phyloP scores from a whole-genome alignment of 2,113 vertebrate genomes.

The Paradisaea rubra region DNA sequence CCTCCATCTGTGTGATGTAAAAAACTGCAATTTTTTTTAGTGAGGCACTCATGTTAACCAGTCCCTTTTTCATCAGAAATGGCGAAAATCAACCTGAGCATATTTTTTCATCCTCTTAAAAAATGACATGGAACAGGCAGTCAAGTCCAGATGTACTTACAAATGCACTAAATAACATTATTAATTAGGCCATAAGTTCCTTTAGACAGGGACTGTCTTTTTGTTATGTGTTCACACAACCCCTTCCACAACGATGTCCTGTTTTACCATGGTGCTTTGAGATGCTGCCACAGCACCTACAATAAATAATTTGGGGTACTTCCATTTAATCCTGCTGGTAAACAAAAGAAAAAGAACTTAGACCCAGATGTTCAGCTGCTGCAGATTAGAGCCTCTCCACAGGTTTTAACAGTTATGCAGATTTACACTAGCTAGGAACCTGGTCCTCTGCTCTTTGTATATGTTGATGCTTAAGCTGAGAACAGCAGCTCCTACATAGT shows the following conservation, averaged over 20 bases:
- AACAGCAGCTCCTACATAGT: background rate
- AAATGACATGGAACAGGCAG: background rate
- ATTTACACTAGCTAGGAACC: background rate
- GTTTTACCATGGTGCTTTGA: background rate
- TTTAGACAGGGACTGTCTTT: background rate
- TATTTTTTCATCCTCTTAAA: background rate
- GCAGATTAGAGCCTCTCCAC: background rate
- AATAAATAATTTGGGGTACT: background rate
- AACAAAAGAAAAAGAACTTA: conserved; percentile 1
- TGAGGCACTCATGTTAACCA: background rate
- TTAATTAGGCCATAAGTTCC: background rate
- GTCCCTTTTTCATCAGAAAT: background rate
- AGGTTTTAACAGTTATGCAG: background rate
- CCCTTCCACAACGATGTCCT: background rate
- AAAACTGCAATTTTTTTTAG: background rate
- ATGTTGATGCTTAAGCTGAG: background rate
- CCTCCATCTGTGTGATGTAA: background rate
- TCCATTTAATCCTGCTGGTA: conserved; percentile 2
- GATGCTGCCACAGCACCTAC: background rate
- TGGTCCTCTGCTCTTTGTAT: background rate
- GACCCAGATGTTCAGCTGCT: background rate
- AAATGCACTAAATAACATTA: background rate
- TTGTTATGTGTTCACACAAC: background rate
- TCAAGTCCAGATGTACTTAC: background rate
- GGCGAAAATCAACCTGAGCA: background rate